Evolutionary conservation across 1,140 invertebrate genomes (phyloP), one percentile per base, ranked within the genome.

Genomic region (Melanaphis sacchari): DNA sequence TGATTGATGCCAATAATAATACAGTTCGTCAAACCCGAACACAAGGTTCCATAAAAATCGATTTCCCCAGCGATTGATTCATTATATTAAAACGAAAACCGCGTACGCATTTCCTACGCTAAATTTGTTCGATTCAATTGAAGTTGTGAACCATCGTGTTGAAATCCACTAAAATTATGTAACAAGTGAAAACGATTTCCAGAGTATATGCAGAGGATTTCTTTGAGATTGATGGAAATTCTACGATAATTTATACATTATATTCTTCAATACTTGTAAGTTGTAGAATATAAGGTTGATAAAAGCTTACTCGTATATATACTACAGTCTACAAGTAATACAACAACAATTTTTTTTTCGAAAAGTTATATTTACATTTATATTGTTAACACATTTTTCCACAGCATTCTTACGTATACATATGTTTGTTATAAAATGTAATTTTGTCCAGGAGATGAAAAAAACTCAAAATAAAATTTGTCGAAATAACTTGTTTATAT

Each of bases 181-280:
- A 91, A 46, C 90, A 66, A 91, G 59, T 76, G 90, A 91, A 91
- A 91, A 91, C 59, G 90, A 31, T 91, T 91, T 91, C 24, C 18
- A 59, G 31, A 76, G 38, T 43, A 66, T 91, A 76, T 66, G 41
- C 66, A 76, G 38, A 40, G 66, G 90, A 91, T 91, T 91, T 76
- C 46, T 43, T 6, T 40, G 90, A 40, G 41, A 46, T 91, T 91
- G 90, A 54, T 38, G 38, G 24, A 36, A 90, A 85, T 85, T 85
- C 46, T 6, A 49, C 21, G n/a, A 38, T 41, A 1, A 21, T 89
- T 18, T 89, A 89, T 52, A 89, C 31, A 22, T 46, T 26, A 46
- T 81, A 36, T n/a, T 49, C 46, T 49, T 49, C 36, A 41, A 31
- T 85, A n/a, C 84, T 26, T 36, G 59, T 76, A 76, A 76, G 31